Percentiles rank a stretch among this genome's conserved stretches.
Evolutionary conservation across 2,888 invertebrate species (phyloP).

Genomic region (Heliconius hortense): DNA sequence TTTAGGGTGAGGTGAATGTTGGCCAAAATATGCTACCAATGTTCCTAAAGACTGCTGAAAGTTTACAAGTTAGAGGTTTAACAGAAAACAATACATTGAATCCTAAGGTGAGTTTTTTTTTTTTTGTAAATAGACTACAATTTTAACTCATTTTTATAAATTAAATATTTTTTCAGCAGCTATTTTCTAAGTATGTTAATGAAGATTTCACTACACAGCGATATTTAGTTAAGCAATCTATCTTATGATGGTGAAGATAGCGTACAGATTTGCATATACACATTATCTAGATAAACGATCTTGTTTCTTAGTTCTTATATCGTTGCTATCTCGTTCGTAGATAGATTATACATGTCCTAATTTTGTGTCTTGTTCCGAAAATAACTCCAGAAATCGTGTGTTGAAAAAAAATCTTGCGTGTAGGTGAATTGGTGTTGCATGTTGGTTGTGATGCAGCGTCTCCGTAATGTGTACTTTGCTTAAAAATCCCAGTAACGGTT

Average conservation of each 20-base stretch:
- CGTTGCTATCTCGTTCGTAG: conserved; percentile 40
- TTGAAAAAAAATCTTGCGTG: conserved; percentile 41
- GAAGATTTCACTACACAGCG: neutral
- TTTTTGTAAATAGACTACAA: neutral
- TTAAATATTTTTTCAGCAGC: too few relatives aligned
- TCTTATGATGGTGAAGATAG: conserved; percentile 25
- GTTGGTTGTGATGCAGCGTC: conserved; percentile 31
- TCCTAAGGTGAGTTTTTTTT: conserved; percentile 70
- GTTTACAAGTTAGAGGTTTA: conserved; percentile 93
- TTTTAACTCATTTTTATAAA: neutral
- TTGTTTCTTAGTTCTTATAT: conserved; percentile 37
- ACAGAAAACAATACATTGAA: conserved; percentile 90
- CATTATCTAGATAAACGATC: conserved; percentile 33
- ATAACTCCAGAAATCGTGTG: conserved; percentile 40
- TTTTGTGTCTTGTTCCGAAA: conserved; percentile 43
- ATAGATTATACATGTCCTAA: conserved; percentile 44
- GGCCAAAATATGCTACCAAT: conserved; percentile 94
- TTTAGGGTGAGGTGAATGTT: conserved; percentile 91
- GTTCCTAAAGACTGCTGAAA: conserved; percentile 96
- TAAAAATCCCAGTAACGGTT: conserved; percentile 21
- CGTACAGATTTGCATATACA: conserved; percentile 24
- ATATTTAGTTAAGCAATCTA: conserved; percentile 27
- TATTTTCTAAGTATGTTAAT: neutral
- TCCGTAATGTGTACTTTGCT: conserved; percentile 20
- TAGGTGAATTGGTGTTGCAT: conserved; percentile 36